These are phyloP conservation scores for Neomicropteryx cornuta DNA, from an alignment of 1,140 invertebrate species.

Conservation along the genomic window DNA sequence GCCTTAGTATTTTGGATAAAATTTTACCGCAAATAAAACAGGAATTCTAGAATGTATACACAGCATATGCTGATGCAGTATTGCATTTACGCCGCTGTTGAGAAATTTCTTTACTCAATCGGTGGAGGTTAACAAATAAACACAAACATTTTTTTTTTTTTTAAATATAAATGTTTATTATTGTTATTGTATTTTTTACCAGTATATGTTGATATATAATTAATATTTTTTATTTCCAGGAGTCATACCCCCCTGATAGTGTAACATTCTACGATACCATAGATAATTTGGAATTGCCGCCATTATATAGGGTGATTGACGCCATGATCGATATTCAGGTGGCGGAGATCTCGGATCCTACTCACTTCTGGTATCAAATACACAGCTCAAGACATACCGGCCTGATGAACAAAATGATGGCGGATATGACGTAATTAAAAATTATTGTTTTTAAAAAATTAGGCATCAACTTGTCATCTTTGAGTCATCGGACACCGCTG, in stretches of 20 bases:
- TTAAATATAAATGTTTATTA: not conserved
- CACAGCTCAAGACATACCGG: not conserved
- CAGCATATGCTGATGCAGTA: too few relatives aligned
- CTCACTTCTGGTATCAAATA: conserved; percentile 10
- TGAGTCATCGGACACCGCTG: not conserved
- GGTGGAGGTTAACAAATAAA: too few relatives aligned
- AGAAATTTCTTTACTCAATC: too few relatives aligned
- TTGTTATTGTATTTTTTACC: not conserved
- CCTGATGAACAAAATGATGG: conserved; percentile 6
- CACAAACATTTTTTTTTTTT: too few relatives aligned
- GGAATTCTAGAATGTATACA: too few relatives aligned
- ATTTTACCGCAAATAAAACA: too few relatives aligned
- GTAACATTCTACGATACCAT: not conserved
- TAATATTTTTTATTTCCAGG: conserved; percentile 5
- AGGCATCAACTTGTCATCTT: not conserved
- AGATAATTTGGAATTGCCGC: not conserved
- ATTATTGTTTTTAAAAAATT: not conserved
- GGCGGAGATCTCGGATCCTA: conserved; percentile 9
- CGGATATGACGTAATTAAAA: conserved; percentile 10
- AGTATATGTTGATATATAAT: not conserved
- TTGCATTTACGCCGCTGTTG: too few relatives aligned
- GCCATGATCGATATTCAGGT: conserved; percentile 4
- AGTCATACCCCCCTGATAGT: conserved; percentile 8
- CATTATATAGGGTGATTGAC: too few relatives aligned
- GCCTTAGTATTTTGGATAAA: too few relatives aligned